These are phyloP conservation scores for Spatulosminthurus flaviceps DNA, from an alignment of 2,888 invertebrate species.

Conservation along the genomic window DNA sequence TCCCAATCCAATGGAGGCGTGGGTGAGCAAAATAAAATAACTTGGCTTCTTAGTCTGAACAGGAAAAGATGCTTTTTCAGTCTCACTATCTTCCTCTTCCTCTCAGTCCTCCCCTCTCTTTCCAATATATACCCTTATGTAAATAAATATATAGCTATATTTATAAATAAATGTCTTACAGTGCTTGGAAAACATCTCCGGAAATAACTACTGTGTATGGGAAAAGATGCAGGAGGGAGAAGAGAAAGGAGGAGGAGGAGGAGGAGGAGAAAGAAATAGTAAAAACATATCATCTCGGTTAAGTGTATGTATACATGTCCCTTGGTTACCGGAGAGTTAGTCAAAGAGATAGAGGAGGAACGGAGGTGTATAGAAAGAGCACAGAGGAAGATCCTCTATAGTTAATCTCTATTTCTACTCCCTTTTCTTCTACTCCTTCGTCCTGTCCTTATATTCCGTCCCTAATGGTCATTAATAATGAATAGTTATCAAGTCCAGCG, in stretches of 20 bases:
- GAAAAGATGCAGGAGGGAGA: background rate
- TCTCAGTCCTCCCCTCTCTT: background rate
- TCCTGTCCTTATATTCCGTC: background rate
- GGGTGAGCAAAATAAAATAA: conserved; percentile 39
- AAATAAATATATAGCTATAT: background rate
- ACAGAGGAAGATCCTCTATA: background rate
- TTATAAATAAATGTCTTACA: background rate
- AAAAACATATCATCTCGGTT: background rate
- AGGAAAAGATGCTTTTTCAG: conserved; percentile 30
- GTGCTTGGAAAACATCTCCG: conserved; percentile 15
- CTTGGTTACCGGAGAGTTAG: background rate
- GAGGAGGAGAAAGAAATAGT: no score
- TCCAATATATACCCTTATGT: background rate
- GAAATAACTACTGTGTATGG: conserved; percentile 26
- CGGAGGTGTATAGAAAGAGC: background rate
- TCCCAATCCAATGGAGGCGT: conserved; percentile 26
- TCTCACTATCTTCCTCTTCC: background rate
- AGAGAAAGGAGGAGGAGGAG: no score
- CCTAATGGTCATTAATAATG: conserved; percentile 30
- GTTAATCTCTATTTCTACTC: background rate
- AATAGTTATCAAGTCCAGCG: background rate
- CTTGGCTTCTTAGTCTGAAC: conserved; percentile 36
- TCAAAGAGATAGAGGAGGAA: background rate
- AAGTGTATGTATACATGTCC: no score
- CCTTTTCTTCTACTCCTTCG: background rate